Percentiles rank a stretch among this genome's conserved stretches.
phyloP scores from a whole-genome alignment of 1,140 invertebrate species.

The Papilio xuthus region DNA sequence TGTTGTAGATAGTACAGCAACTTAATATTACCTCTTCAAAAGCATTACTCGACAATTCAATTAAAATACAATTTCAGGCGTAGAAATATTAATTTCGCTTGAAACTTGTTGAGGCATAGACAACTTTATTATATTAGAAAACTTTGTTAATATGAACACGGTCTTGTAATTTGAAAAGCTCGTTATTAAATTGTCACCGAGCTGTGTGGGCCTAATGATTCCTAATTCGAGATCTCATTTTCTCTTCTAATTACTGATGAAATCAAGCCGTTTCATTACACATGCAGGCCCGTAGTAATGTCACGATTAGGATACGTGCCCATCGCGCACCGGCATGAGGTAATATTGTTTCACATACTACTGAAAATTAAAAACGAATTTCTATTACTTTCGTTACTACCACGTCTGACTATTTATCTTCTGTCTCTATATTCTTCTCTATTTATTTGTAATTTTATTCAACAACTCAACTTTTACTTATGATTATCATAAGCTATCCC shows the following conservation, averaged over 20 bases:
- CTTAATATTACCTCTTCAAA: not conserved
- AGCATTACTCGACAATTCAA: slow-evolving; percentile 10
- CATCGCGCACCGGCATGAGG: not conserved
- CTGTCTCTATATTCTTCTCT: no score
- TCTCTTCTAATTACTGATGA: slow-evolving; percentile 2
- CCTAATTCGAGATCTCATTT: not conserved
- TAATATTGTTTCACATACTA: not conserved
- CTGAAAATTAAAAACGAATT: no score
- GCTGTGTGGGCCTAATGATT: slow-evolving; percentile 12
- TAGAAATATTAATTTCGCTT: slow-evolving; percentile 25
- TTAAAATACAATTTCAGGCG: slow-evolving; percentile 22
- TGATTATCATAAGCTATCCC: no score
- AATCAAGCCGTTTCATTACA: slow-evolving; percentile 21
- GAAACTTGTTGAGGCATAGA: slow-evolving; percentile 8
- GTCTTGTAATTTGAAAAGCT: slow-evolving; percentile 10
- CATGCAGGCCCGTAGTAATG: not conserved
- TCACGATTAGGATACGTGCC: not conserved
- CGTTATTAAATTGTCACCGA: slow-evolving; percentile 17
- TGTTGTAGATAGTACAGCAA: not conserved
- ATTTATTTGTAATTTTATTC: no score
- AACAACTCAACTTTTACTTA: no score
- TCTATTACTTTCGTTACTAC: no score
- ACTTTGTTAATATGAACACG: slow-evolving; percentile 26
- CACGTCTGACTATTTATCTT: no score
- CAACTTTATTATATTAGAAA: slow-evolving; percentile 27